These are phyloP conservation scores for Epistrophe grossulariae DNA, from an alignment of 2,888 invertebrate species.

Conservation along the genomic window DNA sequence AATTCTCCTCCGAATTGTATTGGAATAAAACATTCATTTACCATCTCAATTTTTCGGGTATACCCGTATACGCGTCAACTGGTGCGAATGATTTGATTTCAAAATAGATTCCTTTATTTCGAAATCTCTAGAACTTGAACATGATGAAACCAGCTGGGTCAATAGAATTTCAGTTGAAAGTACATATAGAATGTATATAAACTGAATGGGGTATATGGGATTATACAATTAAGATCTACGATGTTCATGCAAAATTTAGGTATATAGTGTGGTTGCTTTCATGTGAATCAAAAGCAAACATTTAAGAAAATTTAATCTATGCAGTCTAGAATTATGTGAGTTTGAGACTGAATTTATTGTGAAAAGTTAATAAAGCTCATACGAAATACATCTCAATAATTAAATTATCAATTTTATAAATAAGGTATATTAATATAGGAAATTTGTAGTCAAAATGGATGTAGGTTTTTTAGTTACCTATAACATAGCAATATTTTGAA, in stretches of 20 bases:
- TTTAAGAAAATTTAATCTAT: too few species aligned
- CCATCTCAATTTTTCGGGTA: background rate
- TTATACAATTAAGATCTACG: too few species aligned
- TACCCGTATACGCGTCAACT: background rate
- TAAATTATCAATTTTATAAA: too few species aligned
- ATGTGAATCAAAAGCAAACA: background rate
- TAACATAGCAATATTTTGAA: too few species aligned
- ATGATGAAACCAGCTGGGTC: background rate
- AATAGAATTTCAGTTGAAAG: background rate
- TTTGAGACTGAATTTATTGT: too few species aligned
- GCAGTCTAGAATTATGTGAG: too few species aligned
- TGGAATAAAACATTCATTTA: conserved; percentile 4
- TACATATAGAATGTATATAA: background rate
- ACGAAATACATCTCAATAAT: too few species aligned
- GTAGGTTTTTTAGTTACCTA: too few species aligned
- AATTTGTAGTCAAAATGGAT: too few species aligned
- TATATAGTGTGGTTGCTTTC: background rate
- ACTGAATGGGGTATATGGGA: background rate
- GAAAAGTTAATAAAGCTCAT: too few species aligned
- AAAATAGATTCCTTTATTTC: background rate
- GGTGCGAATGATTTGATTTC: conserved; percentile 8
- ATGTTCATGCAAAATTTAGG: background rate
- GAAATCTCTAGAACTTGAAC: background rate
- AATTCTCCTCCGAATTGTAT: background rate
- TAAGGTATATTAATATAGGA: too few species aligned